Conservation (phyloP, 2,888 invertebrate species). For the Cryptocephalus primarius region DNA sequence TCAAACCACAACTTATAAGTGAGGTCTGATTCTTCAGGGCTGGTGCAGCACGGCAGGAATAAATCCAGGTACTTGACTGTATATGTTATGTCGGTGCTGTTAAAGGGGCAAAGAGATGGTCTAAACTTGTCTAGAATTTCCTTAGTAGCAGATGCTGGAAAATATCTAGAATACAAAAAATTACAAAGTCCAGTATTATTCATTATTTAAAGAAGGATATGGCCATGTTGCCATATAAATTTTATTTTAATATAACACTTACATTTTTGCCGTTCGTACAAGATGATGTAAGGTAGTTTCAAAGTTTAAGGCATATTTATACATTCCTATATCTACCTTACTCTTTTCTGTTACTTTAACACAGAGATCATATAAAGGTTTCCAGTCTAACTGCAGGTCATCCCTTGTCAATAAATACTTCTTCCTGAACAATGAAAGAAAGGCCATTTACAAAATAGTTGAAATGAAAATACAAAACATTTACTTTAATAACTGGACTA, state of each 20-base stretch:
- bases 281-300: slow-evolving; percentile 24
- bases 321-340: slow-evolving; percentile 48
- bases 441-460: background rate
- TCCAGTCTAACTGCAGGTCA: slow-evolving; percentile 76
- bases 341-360: slow-evolving; percentile 47
- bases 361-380: slow-evolving; percentile 65
- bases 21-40: slow-evolving; percentile 47
- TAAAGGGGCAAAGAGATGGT: slow-evolving; percentile 69
- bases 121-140: slow-evolving; percentile 78
- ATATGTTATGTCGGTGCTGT: slow-evolving; percentile 40
- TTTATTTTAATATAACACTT: slow-evolving; percentile 12
- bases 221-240: background rate
- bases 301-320: slow-evolving; percentile 32
- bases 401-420: slow-evolving; percentile 62
- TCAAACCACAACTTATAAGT: slow-evolving; percentile 72
- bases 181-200: slow-evolving; percentile 9
- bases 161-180: slow-evolving; percentile 48
- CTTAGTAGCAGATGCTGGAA: slow-evolving; percentile 61
- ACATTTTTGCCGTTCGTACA: slow-evolving; percentile 30
- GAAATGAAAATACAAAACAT: slow-evolving; percentile 24
- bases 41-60: slow-evolving; percentile 67
- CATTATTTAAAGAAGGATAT: background rate
- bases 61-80: slow-evolving; percentile 51
- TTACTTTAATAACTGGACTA: slow-evolving; percentile 66
- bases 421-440: slow-evolving; percentile 46